phyloP scores from a whole-genome alignment of 2,113 vertebrate genomes.

The Pelusios castaneus region DNA sequence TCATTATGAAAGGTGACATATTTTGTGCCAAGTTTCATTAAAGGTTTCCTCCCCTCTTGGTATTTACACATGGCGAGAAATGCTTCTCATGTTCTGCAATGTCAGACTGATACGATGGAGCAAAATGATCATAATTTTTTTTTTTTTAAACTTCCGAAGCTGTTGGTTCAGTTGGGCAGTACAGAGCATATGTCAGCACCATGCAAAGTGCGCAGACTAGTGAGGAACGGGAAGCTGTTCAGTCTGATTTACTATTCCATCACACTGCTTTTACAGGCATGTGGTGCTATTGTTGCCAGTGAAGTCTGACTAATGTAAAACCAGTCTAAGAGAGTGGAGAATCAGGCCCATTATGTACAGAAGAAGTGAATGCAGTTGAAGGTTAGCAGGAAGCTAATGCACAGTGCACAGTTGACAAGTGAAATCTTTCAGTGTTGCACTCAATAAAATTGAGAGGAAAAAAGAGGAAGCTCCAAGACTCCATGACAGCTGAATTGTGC shows the following conservation, averaged over 20 bases:
- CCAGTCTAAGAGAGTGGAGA: neutral
- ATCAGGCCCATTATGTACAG: neutral
- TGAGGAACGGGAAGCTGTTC: neutral
- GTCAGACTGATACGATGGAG: neutral
- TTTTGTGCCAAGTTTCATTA: neutral
- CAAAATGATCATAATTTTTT: neutral
- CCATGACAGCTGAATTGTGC: rapidly evolving
- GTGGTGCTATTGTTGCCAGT: rapidly evolving
- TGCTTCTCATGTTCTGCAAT: neutral
- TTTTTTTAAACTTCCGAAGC: neutral
- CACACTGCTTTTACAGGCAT: rapidly evolving
- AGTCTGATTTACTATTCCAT: rapidly evolving
- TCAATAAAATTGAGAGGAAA: neutral
- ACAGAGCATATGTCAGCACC: neutral
- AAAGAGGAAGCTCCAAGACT: neutral
- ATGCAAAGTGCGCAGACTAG: rapidly evolving
- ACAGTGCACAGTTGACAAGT: neutral
- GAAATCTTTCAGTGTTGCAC: neutral
- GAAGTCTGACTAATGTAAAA: neutral
- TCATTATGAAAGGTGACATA: neutral
- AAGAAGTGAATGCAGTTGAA: neutral
- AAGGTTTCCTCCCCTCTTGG: neutral
- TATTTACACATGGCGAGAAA: neutral
- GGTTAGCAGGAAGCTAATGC: neutral
- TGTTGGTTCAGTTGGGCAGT: neutral